These are phyloP conservation scores for Mantis religiosa DNA, from an alignment of 2,888 invertebrate genomes.

Conservation along the genomic window DNA sequence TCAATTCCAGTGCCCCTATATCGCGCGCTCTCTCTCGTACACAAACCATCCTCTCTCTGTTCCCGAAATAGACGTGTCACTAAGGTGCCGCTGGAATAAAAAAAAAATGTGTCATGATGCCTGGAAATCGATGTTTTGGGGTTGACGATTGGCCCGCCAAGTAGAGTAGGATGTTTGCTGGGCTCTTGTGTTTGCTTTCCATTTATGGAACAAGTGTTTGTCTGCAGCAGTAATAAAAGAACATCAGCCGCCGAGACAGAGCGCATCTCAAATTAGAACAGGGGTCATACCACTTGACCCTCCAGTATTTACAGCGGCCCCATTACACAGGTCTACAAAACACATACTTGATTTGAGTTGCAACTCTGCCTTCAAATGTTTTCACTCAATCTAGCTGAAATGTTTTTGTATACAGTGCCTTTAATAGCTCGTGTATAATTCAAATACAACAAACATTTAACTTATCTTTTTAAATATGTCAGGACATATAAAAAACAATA, in stretches of 20 bases:
- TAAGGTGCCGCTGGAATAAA: background rate
- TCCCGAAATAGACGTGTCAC: background rate
- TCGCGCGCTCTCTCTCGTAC: background rate
- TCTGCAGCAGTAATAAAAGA: background rate
- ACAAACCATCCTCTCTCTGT: background rate
- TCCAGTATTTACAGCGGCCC: background rate
- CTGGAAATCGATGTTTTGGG: background rate
- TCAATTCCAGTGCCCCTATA: slow-evolving; percentile 4
- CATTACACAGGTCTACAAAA: too few species aligned
- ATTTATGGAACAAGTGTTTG: background rate
- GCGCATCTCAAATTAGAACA: background rate
- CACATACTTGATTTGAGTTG: too few species aligned
- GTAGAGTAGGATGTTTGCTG: background rate
- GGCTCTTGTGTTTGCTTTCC: background rate
- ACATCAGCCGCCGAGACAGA: background rate
- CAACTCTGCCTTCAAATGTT: too few species aligned
- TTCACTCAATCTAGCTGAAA: too few species aligned
- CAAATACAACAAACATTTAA: too few species aligned
- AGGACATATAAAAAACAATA: too few species aligned
- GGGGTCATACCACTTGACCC: background rate
- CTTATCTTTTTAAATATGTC: too few species aligned
- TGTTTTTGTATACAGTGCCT: too few species aligned
- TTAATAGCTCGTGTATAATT: too few species aligned
- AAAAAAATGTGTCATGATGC: background rate
- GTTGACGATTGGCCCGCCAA: background rate